Conservation (phyloP, 2,888 invertebrate species). For the Drosophila differens region DNA sequence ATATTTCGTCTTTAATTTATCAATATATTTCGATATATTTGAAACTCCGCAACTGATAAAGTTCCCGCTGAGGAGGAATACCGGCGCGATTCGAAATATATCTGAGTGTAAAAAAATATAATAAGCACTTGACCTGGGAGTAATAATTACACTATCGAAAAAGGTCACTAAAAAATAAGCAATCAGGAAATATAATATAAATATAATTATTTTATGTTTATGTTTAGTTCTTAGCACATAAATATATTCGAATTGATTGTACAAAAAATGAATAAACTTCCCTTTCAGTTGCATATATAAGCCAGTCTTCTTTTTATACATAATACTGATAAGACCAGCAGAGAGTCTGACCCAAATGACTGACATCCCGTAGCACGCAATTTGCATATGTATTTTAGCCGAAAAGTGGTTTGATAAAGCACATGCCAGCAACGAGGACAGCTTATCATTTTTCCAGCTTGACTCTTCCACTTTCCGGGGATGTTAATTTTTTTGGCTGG, state of each 20-base stretch:
- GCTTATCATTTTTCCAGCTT: slow-evolving; percentile 51
- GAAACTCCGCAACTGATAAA: neutral
- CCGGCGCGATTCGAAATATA: neutral
- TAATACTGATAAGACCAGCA: slow-evolving; percentile 8
- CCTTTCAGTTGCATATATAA: neutral
- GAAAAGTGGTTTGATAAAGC: slow-evolving; percentile 43
- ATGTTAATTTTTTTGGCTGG: slow-evolving; percentile 49
- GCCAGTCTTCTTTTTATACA: neutral
- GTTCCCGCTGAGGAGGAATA: neutral
- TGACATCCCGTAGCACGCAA: slow-evolving; percentile 43
- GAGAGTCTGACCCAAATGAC: slow-evolving; percentile 30
- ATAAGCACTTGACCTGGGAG: neutral
- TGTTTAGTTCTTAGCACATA: neutral
- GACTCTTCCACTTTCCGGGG: slow-evolving; percentile 45
- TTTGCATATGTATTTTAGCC: slow-evolving; percentile 47
- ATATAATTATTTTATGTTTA: neutral
- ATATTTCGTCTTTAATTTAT: neutral
- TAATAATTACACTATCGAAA: neutral
- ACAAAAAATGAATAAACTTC: neutral
- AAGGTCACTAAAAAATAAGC: neutral
- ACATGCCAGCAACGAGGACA: slow-evolving; percentile 29
- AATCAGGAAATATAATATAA: neutral
- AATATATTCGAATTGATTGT: neutral
- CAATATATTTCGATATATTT: neutral
- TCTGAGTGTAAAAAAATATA: neutral